Evolutionary conservation across 2,113 vertebrate genomes (phyloP), one percentile per base, ranked within the genome.

Genomic region (Coptodon rendalli): DNA sequence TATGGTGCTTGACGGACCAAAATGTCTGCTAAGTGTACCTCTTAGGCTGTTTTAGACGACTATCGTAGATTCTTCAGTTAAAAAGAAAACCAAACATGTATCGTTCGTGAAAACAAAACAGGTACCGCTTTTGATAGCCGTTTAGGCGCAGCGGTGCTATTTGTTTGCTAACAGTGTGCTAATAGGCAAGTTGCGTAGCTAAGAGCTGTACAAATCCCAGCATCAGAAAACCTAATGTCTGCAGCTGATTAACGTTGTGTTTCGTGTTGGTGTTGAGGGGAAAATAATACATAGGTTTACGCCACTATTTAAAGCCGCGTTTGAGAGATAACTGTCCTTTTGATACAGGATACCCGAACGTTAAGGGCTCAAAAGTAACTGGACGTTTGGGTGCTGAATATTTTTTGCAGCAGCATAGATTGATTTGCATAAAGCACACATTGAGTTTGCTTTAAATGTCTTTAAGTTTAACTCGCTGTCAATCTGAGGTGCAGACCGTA

Each of bases 101-200:
- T 4, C 7, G 6, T 19, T 4, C 1, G 2, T 10, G 73, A 43
- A 5, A 63, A 19, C 11, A 17, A 6, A 7, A 24, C 16, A 31
- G 52, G 22, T 29, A 5, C n/a, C 27, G 54, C 3, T 11, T 52
- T 9, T n/a, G 16, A 4, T 38, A 27, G 43, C 40, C 57, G 63
- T 22, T 16, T 7, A 57, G 11, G 14, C 3, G 13, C 54, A 63
- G 80, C 36, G 3, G n/a, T 54, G 66, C 56, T 34, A 63, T 87
- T 78, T 85, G 92, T 87, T 86, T 92, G 85, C 93, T 90, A 92
- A 87, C 71, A 24, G 24, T 5, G 6, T 50, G 90, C 83, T 84
- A 87, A 56, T 12, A 22, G 48, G n/a, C n/a, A 12, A n/a, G 79
- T 45, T n/a, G 54, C 22, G 80, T 59, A 16, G 24, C 5, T 6